Base-by-base conservation (phyloP, 1,140 invertebrate species). In the Hycleus phaleratus region DNA sequence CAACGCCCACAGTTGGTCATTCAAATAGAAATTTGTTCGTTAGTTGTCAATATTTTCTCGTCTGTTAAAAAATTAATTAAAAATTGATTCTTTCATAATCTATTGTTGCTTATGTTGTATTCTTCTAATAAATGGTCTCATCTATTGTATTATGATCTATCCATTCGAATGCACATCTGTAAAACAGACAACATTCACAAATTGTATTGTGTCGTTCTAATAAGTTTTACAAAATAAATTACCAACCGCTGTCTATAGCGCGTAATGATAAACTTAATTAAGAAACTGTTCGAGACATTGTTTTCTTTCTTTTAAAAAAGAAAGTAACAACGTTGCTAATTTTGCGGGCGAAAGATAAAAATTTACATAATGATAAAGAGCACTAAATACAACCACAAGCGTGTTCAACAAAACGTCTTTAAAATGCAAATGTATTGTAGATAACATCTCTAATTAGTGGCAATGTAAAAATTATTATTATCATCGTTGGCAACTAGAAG, bases 201-300 rank as follows among this genome's bases (percentile, higher is more conserved):
- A 59, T 59, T 46, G 57, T 9, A 11, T 47, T 44, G 32, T 32
- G 46, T 47, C 49, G 46, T 58, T 46, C 40, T 5, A 59, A 59
- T 54, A 56, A 49, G 38, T 38, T 54, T 60, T 49, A 32, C 42
- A 43, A 56, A 56, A 56, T 56, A 56, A 60, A 60, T 56, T 56
- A 46, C 53, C 38, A 49, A 26, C 25, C 51, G 18, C 18, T 18
- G 49, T 60, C 54, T 49, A 51, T 56, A 42, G 39, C 54, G 56
- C 59, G 18, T 18, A 60, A 56, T 60, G 59, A 60, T 60, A 60
- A 60, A 60, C 47, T 60, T 49, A 56, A 60, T 60, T 60, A 60
- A 56, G 46, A 56, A 38, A 44, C 53, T 7, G 59, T 59, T 59
- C 50, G 44, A 42, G 58, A 47, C 38, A 42, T 46, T 46, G 58